A percentile compares a stretch with the other conserved stretches of the same genome.
These are phyloP conservation scores for Eriosoma lanigerum DNA, from an alignment of 1,140 invertebrate genomes.

Conservation along the genomic window DNA sequence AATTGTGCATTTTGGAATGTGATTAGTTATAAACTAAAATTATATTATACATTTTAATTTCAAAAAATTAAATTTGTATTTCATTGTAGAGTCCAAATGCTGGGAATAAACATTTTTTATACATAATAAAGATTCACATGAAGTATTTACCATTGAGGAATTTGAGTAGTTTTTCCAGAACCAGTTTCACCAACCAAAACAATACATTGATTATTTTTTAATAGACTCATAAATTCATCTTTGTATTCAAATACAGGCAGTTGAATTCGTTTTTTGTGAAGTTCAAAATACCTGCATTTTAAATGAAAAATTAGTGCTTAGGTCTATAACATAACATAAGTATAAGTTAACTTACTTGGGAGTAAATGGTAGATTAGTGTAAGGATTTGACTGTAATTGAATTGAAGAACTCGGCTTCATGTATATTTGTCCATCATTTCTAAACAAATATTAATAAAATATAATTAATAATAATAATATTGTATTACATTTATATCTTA, in stretches of 20 bases:
- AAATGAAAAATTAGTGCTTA: conserved; percentile 39
- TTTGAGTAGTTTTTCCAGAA: conserved; percentile 97
- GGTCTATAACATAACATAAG: conserved; percentile 27
- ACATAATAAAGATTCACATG: neutral
- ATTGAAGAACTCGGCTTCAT: conserved; percentile 37
- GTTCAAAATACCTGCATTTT: conserved; percentile 70
- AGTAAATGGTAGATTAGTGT: conserved; percentile 75
- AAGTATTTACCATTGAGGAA: conserved; percentile 69
- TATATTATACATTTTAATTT: too few species aligned
- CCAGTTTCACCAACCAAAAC: conserved; percentile 96
- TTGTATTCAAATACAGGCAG: conserved; percentile 98
- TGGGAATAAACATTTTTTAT: too few species aligned
- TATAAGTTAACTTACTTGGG: conserved; percentile 59
- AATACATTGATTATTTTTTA: conserved; percentile 87
- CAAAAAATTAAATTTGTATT: too few species aligned
- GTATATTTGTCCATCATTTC: conserved; percentile 29
- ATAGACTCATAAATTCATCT: conserved; percentile 89
- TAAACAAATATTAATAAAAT: conserved; percentile 3
- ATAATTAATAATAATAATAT: neutral
- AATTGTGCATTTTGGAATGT: too few species aligned
- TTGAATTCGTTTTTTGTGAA: conserved; percentile 83
- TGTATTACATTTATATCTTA: too few species aligned
- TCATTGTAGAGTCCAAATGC: too few species aligned
- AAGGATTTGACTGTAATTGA: conserved; percentile 63
- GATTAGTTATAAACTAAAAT: too few species aligned